phyloP scores from a whole-genome alignment of 2,113 vertebrate species.

The Nematolebias whitei region DNA sequence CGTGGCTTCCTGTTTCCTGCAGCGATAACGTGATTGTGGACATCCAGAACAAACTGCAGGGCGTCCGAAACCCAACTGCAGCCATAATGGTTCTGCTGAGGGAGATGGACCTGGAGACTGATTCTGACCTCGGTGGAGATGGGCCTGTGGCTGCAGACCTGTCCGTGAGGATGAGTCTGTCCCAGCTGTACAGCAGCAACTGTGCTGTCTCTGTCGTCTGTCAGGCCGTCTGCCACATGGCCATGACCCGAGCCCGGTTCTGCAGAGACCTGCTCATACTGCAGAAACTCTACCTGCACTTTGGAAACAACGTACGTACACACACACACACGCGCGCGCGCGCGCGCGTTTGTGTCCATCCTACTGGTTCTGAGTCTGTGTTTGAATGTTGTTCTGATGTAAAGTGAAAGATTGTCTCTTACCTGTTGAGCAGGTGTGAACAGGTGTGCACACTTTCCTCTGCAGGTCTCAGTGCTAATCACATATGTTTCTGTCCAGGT shows the following conservation, averaged over 20 bases:
- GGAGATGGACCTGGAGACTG: conserved; percentile 93
- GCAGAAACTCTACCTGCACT: conserved; percentile 87
- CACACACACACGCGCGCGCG: too few species aligned
- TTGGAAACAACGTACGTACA: conserved; percentile 82
- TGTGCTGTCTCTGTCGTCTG: conserved; percentile 79
- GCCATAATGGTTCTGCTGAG: conserved; percentile 87
- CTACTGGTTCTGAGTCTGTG: not conserved
- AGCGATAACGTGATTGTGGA: conserved; percentile 88
- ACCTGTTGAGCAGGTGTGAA: too few species aligned
- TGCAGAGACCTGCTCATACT: conserved; percentile 92
- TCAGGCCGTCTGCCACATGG: conserved; percentile 83
- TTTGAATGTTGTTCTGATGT: not conserved
- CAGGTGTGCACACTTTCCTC: too few species aligned
- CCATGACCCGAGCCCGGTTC: conserved; percentile 85
- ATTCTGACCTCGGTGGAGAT: conserved; percentile 81
- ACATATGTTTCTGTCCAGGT: conserved; percentile 72
- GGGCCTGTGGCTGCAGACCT: conserved; percentile 77
- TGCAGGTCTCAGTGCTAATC: not conserved
- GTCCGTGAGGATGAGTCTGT: conserved; percentile 81
- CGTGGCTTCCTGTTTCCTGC: not conserved
- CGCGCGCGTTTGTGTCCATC: too few species aligned
- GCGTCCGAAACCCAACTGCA: conserved; percentile 84
- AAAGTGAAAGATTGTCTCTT: too few species aligned
- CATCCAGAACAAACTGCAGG: conserved; percentile 91
- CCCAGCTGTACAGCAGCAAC: conserved; percentile 88